These are phyloP conservation scores for Microtus pennsylvanicus DNA, from an alignment of 2,113 vertebrate genomes.

Conservation along the genomic window DNA sequence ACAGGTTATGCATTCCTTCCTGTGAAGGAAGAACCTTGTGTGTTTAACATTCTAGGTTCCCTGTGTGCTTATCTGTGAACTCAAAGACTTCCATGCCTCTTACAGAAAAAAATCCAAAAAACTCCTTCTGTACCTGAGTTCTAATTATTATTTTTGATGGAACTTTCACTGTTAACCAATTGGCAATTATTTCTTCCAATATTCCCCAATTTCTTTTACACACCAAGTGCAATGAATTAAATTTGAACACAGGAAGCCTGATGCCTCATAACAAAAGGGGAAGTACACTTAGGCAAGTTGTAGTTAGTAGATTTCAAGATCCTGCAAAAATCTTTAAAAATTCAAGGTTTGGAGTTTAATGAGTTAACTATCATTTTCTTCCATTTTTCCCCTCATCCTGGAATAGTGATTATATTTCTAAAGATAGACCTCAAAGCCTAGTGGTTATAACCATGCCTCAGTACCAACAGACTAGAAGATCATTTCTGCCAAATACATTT, in stretches of 20 bases:
- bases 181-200: neutral
- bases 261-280: neutral
- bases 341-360: neutral
- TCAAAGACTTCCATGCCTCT: neutral
- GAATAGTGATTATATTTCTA: neutral
- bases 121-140: neutral
- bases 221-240: neutral
- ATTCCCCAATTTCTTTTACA: neutral
- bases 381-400: neutral
- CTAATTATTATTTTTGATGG: neutral
- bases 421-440: neutral
- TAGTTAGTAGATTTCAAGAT: neutral
- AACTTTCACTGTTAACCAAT: neutral
- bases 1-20: neutral
- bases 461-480: neutral
- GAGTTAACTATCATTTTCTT: neutral
- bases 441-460: neutral
- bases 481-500: neutral
- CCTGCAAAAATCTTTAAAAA: neutral
- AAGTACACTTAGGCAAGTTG: neutral
- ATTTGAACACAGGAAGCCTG: neutral
- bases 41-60: neutral
- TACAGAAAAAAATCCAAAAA: neutral
- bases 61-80: neutral
- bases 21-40: neutral